Evolutionary conservation across 2,888 invertebrate genomes (phyloP).

Genomic region (Parthenolecanium corni): DNA sequence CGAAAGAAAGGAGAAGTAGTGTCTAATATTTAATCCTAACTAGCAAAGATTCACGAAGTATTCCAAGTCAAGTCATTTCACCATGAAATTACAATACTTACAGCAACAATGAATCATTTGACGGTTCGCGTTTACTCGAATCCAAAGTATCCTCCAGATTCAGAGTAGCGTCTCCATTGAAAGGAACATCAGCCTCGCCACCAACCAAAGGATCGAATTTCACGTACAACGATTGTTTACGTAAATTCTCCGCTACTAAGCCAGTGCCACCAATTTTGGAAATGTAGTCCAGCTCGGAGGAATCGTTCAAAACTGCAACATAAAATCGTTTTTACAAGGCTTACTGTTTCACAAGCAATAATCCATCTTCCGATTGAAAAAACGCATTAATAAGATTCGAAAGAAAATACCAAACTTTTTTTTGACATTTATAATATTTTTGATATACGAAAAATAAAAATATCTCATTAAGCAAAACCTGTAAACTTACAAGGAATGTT

Average conservation of each 20-base stretch:
- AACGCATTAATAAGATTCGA: not conserved
- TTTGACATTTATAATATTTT: not conserved
- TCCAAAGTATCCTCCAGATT: conserved; percentile 7
- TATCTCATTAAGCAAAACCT: not conserved
- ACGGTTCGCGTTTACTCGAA: not conserved
- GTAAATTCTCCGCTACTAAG: conserved; percentile 16
- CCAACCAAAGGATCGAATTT: conserved; percentile 22
- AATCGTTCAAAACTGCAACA: conserved; percentile 19
- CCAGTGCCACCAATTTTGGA: conserved; percentile 22
- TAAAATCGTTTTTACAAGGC: too few species aligned
- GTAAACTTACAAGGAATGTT: conserved; percentile 15
- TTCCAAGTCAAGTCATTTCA: not conserved
- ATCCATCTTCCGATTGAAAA: not conserved
- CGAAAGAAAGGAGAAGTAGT: too few species aligned
- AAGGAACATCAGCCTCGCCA: not conserved
- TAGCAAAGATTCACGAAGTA: too few species aligned
- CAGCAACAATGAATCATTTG: not conserved
- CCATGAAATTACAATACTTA: not conserved
- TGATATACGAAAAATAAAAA: not conserved
- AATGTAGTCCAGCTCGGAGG: conserved; percentile 18
- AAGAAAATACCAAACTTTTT: not conserved
- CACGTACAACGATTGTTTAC: conserved; percentile 24
- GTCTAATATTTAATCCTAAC: too few species aligned
- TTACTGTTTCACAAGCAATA: not conserved
- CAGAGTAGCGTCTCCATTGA: conserved; percentile 7